A percentile compares a stretch with the other conserved stretches of the same genome.
phyloP scores from a whole-genome alignment of 2,888 invertebrate species.

The Dysmachus trigonus region DNA sequence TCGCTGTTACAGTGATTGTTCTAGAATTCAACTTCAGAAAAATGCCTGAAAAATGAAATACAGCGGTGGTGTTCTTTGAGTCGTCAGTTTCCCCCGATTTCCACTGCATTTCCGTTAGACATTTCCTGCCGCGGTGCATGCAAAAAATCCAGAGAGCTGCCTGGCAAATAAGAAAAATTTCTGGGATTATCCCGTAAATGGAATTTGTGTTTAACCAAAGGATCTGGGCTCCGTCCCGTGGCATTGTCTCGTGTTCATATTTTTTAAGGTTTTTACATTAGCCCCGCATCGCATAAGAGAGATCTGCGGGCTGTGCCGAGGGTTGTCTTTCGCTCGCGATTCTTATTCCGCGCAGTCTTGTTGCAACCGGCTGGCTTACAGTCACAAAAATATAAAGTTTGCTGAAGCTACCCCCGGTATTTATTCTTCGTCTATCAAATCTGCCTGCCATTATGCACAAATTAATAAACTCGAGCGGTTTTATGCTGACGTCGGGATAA shows the following conservation, averaged over 20 bases:
- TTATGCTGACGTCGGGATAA: slow-evolving; percentile 53
- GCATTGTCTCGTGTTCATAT: slow-evolving; percentile 36
- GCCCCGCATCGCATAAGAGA: slow-evolving; percentile 18
- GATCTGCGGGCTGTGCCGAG: background rate
- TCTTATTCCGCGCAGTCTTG: background rate
- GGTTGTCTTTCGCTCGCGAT: background rate
- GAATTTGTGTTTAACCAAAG: slow-evolving; percentile 24
- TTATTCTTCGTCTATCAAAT: slow-evolving; percentile 52
- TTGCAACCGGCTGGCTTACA: background rate
- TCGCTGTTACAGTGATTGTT: background rate
- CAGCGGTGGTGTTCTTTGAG: background rate
- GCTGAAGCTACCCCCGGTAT: slow-evolving; percentile 30
- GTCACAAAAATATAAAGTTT: slow-evolving; percentile 40
- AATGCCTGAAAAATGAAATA: background rate
- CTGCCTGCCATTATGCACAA: slow-evolving; percentile 53
- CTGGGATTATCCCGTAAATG: slow-evolving; percentile 31
- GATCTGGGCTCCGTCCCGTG: background rate
- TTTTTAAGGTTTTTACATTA: slow-evolving; percentile 40
- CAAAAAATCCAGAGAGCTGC: background rate
- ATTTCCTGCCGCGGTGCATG: background rate
- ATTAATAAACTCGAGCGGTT: slow-evolving; percentile 55
- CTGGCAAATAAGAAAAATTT: slow-evolving; percentile 26
- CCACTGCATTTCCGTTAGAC: background rate
- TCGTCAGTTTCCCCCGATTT: background rate
- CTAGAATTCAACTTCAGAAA: background rate